phyloP scores from a whole-genome alignment of 2,113 vertebrate species.

The Syngnathoides biaculeatus region DNA sequence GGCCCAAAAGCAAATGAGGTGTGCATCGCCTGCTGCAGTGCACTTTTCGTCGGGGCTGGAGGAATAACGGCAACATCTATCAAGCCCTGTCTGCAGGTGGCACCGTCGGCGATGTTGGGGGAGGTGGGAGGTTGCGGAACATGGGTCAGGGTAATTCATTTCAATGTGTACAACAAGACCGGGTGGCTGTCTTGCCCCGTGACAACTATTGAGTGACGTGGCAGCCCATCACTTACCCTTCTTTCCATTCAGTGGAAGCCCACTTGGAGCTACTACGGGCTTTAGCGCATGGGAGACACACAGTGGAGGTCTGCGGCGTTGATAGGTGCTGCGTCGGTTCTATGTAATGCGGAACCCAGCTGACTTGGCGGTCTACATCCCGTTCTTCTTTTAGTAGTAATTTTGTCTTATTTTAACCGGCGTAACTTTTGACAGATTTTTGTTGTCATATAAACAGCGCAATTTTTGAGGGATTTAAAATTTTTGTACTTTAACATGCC shows the following conservation, averaged over 20 bases:
- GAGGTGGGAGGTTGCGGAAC: constrained; percentile 31
- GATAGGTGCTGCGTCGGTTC: not conserved
- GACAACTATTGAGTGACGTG: constrained; percentile 57
- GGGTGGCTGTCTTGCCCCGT: constrained; percentile 45
- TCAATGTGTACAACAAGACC: constrained; percentile 33
- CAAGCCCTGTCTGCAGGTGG: constrained; percentile 52
- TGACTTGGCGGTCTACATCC: too few relatives aligned
- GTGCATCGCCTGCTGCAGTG: constrained; percentile 54
- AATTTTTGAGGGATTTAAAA: too few relatives aligned
- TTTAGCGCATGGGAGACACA: not conserved
- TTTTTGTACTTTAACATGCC: too few relatives aligned
- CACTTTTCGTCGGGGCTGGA: constrained; percentile 64
- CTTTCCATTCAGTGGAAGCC: constrained; percentile 21
- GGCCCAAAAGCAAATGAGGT: constrained; percentile 66
- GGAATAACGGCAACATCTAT: constrained; percentile 69
- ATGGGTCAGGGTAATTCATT: constrained; percentile 56
- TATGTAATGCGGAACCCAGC: not conserved
- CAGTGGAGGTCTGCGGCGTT: not conserved
- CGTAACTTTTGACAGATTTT: too few relatives aligned
- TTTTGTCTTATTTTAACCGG: too few relatives aligned
- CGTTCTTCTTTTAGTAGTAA: too few relatives aligned
- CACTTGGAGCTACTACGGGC: not conserved
- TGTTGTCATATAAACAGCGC: too few relatives aligned
- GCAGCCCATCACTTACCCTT: constrained; percentile 57
- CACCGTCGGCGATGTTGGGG: constrained; percentile 17